phyloP scores from a whole-genome alignment of 2,888 invertebrate species.

The Idaea aversata region DNA sequence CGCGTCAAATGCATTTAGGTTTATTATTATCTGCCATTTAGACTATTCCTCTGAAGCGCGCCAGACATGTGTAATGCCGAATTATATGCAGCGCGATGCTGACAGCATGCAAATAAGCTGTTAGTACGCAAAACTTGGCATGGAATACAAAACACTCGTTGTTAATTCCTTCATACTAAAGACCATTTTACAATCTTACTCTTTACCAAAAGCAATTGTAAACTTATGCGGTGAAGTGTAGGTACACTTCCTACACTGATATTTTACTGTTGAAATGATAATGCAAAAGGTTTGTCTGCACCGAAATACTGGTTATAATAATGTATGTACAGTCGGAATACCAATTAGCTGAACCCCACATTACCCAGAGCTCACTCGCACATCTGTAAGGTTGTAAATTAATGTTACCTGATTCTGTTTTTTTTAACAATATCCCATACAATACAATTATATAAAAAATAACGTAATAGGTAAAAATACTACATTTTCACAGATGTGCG shows the following conservation, averaged over 20 bases:
- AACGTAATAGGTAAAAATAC: too few species aligned
- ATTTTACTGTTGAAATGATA: conserved; percentile 14
- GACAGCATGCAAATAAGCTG: conserved; percentile 28
- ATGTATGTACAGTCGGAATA: too few species aligned
- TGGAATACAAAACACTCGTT: conserved; percentile 2
- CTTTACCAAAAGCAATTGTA: not conserved
- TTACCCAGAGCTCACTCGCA: too few species aligned
- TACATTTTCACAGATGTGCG: too few species aligned
- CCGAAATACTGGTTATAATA: too few species aligned
- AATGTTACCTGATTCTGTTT: too few species aligned
- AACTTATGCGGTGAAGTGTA: not conserved
- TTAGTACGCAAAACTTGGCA: conserved; percentile 3
- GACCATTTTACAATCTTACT: not conserved
- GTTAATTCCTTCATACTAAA: not conserved
- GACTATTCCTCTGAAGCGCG: conserved; percentile 45
- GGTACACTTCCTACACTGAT: conserved; percentile 16
- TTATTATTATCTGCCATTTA: conserved; percentile 54
- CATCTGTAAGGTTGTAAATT: too few species aligned
- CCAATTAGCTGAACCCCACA: too few species aligned
- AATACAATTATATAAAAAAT: too few species aligned
- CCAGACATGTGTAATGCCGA: conserved; percentile 36
- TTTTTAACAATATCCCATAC: too few species aligned
- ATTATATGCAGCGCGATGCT: conserved; percentile 29
- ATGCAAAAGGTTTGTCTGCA: too few species aligned
- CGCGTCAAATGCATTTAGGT: conserved; percentile 30